Conservation (phyloP, 1,140 invertebrate genomes). For the Atta cephalotes region DNA sequence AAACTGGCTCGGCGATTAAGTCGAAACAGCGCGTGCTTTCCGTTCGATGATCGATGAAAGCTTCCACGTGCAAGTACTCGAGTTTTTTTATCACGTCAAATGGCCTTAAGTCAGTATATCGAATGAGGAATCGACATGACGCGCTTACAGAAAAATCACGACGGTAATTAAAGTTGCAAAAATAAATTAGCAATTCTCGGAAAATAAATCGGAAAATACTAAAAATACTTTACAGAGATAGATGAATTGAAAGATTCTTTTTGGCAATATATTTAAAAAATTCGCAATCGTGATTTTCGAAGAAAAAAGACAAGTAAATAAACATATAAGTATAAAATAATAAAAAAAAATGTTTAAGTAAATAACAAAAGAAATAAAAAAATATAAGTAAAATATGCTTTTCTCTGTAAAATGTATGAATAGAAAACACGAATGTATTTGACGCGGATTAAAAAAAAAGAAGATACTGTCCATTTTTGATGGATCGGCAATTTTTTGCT, state of each 20-base stretch:
- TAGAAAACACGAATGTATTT: neutral
- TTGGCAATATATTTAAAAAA: neutral
- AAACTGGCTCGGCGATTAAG: neutral
- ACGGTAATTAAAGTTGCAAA: neutral
- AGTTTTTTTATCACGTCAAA: slow-evolving; percentile 23
- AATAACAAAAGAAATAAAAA: too few species aligned
- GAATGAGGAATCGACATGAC: too few species aligned
- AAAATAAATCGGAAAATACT: neutral
- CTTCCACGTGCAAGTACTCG: neutral
- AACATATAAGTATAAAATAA: too few species aligned
- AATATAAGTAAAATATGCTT: neutral
- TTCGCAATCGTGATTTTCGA: neutral
- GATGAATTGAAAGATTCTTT: neutral
- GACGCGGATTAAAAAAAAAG: neutral
- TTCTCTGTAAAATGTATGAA: neutral
- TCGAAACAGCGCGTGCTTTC: neutral
- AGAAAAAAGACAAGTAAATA: neutral
- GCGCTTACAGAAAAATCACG: neutral
- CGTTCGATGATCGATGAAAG: slow-evolving; percentile 26
- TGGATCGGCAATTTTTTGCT: neutral
- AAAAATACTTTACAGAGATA: neutral
- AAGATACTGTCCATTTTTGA: neutral
- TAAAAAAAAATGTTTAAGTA: too few species aligned
- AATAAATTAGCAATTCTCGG: neutral
- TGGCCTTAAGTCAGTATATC: neutral